Base-by-base conservation (phyloP, 1,140 invertebrate genomes). In the Aphidius ervi region DNA sequence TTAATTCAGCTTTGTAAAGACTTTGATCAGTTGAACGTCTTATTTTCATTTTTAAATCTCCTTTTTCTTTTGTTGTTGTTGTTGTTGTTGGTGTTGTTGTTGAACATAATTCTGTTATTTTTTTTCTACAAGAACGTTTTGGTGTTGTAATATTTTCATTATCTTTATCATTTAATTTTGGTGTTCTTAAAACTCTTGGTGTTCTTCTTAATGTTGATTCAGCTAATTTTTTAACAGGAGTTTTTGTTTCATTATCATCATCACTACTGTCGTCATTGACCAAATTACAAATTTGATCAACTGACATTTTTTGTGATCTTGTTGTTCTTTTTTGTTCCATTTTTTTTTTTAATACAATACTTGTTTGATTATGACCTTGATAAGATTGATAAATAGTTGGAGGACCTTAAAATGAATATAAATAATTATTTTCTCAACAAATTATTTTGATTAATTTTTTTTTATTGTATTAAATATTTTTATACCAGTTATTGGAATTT, bases 21-120 rank as follows among this genome's bases (percentile, higher is more conserved):
- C 70, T 72, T n/a, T 70, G 63, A 42, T 72, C 70, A 1, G 70
- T 70, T 1, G 70, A 72, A 41, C 67, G 55, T 56, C 66, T 60
- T 10, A 72, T 56, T 54, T 64, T 73, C 16, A 72, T 52, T 50
- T 45, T 63, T 41, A 71, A 6, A 9, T 40, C 43, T 59, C 58
- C 23, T 68, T 56, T 5, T 5, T 54, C 52, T 41, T n/a, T 42
- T 37, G 5, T 20, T 5, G 52, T 37, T 9, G 10, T 42, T 39
- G 47, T 6, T 39, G 39, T 31, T 0, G 41, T 46, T 8, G 48
- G 5, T 41, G 16, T 43, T 48, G 16, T 42, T 20, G 16, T 37
- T 9, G 10, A 20, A 37, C 46, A 9, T 39, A 40, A 20, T 0
- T 42, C 41, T 6, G 48, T 31, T 8, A 59, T 37, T 39, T 10